Evolutionary conservation across 2,888 invertebrate genomes (phyloP), one percentile per base, ranked within the genome.

Genomic region (Lasioglossum morio): DNA sequence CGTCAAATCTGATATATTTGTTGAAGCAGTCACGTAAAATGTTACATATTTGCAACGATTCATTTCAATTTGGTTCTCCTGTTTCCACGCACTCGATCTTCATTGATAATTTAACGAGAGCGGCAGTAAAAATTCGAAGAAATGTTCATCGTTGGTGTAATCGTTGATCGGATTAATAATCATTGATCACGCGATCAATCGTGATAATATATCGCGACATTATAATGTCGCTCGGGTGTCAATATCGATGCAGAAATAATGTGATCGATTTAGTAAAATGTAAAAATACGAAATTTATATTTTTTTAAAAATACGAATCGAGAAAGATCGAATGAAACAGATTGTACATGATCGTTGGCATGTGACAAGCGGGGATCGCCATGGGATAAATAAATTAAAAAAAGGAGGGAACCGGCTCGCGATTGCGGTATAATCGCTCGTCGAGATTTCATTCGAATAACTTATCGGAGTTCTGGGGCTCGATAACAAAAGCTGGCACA

Each of bases 401-500:
- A 34, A 10, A 53, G 23, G 10, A 53, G 53, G 23, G 8, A 23
- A 53, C 23, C 23, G 53, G 57, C 60, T 16, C 14, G 60, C 27
- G 60, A n/a, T 60, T 60, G 60, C 72, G 82, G 80, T 57, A 34
- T 72, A 86, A 80, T 77, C 63, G 57, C 40, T 16, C 57, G 27
- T 7, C 37, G 46, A 43, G 77, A 77, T 84, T 87, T 87, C 46
- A 73, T 85, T 88, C 82, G 80, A 60, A 77, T 74, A 69, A 88
- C 82, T 78, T 82, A 78, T 81, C 79, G 30, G 74, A 79, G 53
- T 79, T 72, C 48, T 43, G 30, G 70, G 30, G 23, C 12, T 60
- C 72, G 87, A 76, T 87, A 87, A 87, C 87, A 87, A 87, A 81
- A 78, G 78, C 80, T 16, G 8, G 40, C 19, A 69, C 16, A n/a